A percentile compares a stretch with the other conserved stretches of the same genome.
Conservation (phyloP, 2,797 vertebrate species). For the Sebastes dallii region DNA sequence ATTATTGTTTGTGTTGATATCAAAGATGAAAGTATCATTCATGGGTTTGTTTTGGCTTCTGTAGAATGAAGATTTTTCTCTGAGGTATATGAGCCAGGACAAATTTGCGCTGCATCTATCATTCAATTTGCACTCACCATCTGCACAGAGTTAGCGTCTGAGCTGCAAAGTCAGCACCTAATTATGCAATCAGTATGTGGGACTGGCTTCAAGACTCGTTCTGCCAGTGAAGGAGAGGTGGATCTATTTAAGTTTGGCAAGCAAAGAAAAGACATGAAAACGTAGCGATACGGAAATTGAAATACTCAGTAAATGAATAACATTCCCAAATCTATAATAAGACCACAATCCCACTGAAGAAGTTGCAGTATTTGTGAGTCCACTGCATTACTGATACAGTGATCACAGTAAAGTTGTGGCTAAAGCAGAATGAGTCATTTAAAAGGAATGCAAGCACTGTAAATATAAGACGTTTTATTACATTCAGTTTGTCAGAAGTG, state of each 20-base stretch:
- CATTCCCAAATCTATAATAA: background rate
- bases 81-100: background rate
- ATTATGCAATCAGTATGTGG: slow-evolving; percentile 59
- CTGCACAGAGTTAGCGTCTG: slow-evolving; percentile 10
- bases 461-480: background rate
- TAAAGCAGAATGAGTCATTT: background rate
- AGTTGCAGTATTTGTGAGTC: background rate
- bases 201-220: slow-evolving; percentile 11
- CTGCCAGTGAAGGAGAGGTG: slow-evolving; percentile 12
- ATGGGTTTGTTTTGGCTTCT: slow-evolving; percentile 5
- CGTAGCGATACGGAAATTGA: slow-evolving; percentile 28
- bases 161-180: slow-evolving; percentile 48
- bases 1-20: background rate
- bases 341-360: background rate
- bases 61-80: slow-evolving; percentile 20
- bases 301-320: slow-evolving; percentile 2
- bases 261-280: slow-evolving; percentile 33
- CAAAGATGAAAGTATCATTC: background rate
- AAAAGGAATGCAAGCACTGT: background rate
- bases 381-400: background rate
- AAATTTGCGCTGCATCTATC: slow-evolving; percentile 28
- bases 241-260: slow-evolving; percentile 27
- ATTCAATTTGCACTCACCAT: slow-evolving; percentile 19
- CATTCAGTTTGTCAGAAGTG: background rate
- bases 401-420: background rate